Conservation (phyloP, 2,113 vertebrate species). For the Alectura lathami region DNA sequence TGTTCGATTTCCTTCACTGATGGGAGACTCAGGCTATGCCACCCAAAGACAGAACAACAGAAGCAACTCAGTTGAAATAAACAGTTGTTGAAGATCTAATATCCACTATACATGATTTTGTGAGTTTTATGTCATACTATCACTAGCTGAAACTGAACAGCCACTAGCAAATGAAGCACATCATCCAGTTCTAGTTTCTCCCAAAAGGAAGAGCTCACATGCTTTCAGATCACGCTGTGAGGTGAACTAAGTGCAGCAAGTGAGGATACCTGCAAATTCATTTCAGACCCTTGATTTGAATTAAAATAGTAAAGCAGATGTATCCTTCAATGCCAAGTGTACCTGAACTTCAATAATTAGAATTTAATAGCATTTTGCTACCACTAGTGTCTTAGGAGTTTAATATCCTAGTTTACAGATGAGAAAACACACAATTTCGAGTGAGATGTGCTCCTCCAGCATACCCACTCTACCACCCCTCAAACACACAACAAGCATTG, state of each 20-base stretch:
- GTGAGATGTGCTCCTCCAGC: neutral
- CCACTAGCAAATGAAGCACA: neutral
- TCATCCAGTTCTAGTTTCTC: neutral
- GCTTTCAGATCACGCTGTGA: neutral
- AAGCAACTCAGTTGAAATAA: neutral
- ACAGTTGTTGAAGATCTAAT: neutral
- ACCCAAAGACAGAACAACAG: neutral
- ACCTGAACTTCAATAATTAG: neutral
- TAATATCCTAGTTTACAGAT: neutral
- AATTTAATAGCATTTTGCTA: neutral
- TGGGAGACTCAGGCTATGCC: neutral
- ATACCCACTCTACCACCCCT: neutral
- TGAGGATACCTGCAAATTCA: neutral
- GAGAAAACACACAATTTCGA: neutral
- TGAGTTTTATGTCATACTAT: neutral
- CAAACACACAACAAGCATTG: neutral
- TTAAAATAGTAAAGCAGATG: neutral
- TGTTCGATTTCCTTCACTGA: neutral
- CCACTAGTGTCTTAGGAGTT: neutral
- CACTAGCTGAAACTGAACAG: neutral
- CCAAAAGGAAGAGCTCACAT: neutral
- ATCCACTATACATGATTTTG: neutral
- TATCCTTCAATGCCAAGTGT: neutral
- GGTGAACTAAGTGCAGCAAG: neutral
- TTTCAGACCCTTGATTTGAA: neutral